Base-by-base conservation (phyloP, 1,140 invertebrate species). In the Neotoxoptera formosana region DNA sequence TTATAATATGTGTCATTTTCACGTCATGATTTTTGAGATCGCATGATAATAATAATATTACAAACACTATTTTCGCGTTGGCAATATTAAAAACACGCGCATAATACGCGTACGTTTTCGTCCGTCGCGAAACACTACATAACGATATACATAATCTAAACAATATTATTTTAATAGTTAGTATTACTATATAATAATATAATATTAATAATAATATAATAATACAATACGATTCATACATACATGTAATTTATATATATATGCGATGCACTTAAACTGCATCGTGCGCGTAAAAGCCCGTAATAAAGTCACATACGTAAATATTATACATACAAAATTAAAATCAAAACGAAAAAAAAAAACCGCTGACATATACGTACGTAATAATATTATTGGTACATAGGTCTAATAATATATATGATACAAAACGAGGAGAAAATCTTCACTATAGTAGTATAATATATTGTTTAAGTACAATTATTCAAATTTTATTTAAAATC, bases 11-110 rank as follows among this genome's bases (percentile, higher is more conserved):
- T 90, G 41, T 90, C 53, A 36, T 90, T 90, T 88, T 47, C 34
- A 89, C 87, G 86, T 47, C 47, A n/a, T 88, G 56, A 90, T 90
- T 84, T 93, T 84, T 93, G 91, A 93, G 91, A 93, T 93, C 91
- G 81, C 48, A 84, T 36, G 41, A 93, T 41, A 41, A 41, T 41
- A 41, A 41, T 41, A 41, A 41, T 56, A 92, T 92, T 76, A 76
- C 90, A 81, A 86, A 93, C 91, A 56, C 21, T 83, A 53, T 53
- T 76, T 92, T 56, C 25, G 67, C n/a, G 60, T 30, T n/a, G 20
- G 30, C 45, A 45, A 36, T 47, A 21, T 14, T 76, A 34, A n/a
- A 11, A 67, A 67, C 30, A 67, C 60, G 60, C 60, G 9, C 60
- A n/a, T n/a, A 67, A 76, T n/a, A 76, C n/a, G n/a, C 17, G 4